Percentiles rank a stretch among this genome's conserved stretches.
Evolutionary conservation across 2,797 vertebrate genomes (phyloP).

Genomic region (Brotula barbata): DNA sequence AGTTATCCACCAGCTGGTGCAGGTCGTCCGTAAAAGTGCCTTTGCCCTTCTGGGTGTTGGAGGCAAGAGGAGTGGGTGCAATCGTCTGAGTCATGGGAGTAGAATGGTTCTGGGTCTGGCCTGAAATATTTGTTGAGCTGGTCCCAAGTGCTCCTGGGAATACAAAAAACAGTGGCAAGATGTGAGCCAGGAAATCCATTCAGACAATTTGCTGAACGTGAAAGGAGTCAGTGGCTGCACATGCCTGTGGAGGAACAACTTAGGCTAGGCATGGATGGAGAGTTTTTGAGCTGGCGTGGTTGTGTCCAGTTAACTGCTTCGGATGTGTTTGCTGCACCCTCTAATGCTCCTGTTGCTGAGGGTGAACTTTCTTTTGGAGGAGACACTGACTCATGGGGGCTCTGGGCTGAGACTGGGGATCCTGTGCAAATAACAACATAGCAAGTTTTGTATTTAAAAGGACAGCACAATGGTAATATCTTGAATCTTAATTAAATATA

Average conservation of each 20-base stretch:
- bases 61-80: conserved; percentile 70
- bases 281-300: conserved; percentile 45
- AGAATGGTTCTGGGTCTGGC: conserved; percentile 78
- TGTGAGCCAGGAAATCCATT: conserved; percentile 6
- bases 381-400: conserved; percentile 43
- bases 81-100: conserved; percentile 52
- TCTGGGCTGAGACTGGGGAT: conserved; percentile 40
- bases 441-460: conserved; percentile 8
- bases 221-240: neutral
- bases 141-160: conserved; percentile 82
- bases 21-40: conserved; percentile 96
- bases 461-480: neutral
- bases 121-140: conserved; percentile 78
- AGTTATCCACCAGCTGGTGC: conserved; percentile 95
- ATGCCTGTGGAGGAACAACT: conserved; percentile 60
- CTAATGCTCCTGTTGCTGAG: conserved; percentile 45
- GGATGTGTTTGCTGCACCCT: conserved; percentile 29
- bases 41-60: conserved; percentile 82
- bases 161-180: conserved; percentile 3
- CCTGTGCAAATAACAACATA: conserved; percentile 35
- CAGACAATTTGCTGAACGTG: neutral
- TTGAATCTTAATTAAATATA: too few species aligned
- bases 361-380: conserved; percentile 53
- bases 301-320: conserved; percentile 33
- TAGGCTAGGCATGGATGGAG: conserved; percentile 73